Conservation (phyloP, 2,113 vertebrate species). For the Xenopus borealis region DNA sequence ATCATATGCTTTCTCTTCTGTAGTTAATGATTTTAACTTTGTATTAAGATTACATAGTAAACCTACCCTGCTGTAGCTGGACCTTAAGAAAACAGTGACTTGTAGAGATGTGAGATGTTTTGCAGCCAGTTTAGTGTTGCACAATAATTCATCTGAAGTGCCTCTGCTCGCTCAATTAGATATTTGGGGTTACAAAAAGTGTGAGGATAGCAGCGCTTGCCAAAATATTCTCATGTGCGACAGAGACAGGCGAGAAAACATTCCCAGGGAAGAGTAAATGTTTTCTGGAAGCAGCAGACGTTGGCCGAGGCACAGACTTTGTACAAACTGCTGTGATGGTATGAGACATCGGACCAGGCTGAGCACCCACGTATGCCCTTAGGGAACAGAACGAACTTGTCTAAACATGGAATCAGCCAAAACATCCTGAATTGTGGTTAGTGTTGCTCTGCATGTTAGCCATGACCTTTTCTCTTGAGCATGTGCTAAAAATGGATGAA, state of each 20-base stretch:
- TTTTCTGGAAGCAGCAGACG: background rate
- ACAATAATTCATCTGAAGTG: conserved; percentile 5
- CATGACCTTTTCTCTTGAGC: no score
- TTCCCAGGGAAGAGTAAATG: background rate
- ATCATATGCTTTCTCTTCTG: no score
- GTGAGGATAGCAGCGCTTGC: conserved; percentile 10
- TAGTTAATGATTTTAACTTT: background rate
- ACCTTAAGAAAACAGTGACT: no score
- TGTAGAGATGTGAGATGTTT: conserved; percentile 4
- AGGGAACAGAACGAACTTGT: conserved; percentile 18
- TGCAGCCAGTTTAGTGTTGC: conserved; percentile 8
- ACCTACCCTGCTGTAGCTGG: background rate
- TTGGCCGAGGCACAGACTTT: background rate
- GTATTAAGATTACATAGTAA: background rate
- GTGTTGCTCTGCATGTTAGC: no score
- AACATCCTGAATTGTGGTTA: background rate
- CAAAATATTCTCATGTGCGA: background rate
- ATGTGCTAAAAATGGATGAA: no score
- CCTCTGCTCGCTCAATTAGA: background rate
- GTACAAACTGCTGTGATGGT: background rate
- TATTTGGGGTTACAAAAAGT: conserved; percentile 2
- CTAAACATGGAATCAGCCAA: conserved; percentile 24
- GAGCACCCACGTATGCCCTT: background rate
- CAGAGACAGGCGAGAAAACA: background rate
- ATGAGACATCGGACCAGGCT: conserved; percentile 3